phyloP scores from a whole-genome alignment of 2,888 invertebrate genomes.

The Druceiella hillmani region DNA sequence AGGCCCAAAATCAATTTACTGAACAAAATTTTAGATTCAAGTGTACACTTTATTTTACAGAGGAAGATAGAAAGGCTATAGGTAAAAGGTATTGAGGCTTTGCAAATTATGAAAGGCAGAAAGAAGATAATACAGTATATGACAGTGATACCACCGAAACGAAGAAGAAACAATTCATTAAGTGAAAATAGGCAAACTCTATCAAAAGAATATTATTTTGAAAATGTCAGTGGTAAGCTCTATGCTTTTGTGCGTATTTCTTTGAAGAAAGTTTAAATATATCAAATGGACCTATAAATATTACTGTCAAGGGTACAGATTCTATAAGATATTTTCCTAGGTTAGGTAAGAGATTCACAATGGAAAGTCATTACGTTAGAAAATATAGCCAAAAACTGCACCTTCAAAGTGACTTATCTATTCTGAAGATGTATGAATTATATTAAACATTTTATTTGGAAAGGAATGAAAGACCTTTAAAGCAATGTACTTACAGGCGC shows the following conservation, averaged over 20 bases:
- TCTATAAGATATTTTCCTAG: slow-evolving; percentile 6
- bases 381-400: slow-evolving; percentile 8
- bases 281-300: slow-evolving; percentile 14
- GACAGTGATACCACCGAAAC: neutral
- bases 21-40: slow-evolving; percentile 9
- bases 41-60: slow-evolving; percentile 7
- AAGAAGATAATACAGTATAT: slow-evolving; percentile 4
- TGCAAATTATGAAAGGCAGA: neutral
- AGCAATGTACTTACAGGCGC: slow-evolving; percentile 12
- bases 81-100: slow-evolving; percentile 10
- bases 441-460: neutral
- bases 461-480: slow-evolving; percentile 5
- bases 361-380: slow-evolving; percentile 10
- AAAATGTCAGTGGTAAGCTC: too few species aligned
- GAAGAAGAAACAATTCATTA: neutral
- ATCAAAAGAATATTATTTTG: too few species aligned
- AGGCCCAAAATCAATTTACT: slow-evolving; percentile 9
- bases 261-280: too few species aligned
- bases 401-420: slow-evolving; percentile 9
- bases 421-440: slow-evolving; percentile 13
- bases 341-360: slow-evolving; percentile 4
- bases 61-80: slow-evolving; percentile 8
- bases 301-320: slow-evolving; percentile 8
- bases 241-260: too few species aligned
- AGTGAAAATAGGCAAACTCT: neutral